phyloP scores from a whole-genome alignment of 1,140 invertebrate genomes.

The Lepidurus packardi region DNA sequence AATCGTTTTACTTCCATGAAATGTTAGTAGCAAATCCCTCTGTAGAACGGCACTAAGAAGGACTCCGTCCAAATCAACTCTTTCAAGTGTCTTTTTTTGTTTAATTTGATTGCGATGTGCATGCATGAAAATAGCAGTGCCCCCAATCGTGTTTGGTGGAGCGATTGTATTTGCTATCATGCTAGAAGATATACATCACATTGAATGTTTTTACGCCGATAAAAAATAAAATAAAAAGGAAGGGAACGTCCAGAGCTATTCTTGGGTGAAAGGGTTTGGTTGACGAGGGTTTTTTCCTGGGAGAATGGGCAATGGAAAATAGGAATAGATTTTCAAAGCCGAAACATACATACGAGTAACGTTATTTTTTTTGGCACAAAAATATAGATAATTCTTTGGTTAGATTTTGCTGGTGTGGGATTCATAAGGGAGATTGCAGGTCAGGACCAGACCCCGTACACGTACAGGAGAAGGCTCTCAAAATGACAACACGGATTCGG shows the following conservation, averaged over 20 bases:
- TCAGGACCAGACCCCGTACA: conserved; percentile 27
- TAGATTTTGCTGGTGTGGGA: background rate
- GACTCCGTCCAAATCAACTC: too few species aligned
- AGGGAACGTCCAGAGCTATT: background rate
- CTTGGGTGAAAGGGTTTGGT: background rate
- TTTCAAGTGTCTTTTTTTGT: too few species aligned
- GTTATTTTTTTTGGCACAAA: background rate
- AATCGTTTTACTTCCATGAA: too few species aligned
- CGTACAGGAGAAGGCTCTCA: conserved; percentile 31
- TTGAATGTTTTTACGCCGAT: background rate
- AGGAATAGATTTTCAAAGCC: background rate
- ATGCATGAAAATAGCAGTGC: background rate
- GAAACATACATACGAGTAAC: background rate
- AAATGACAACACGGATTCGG: conserved; percentile 27
- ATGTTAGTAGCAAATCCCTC: too few species aligned
- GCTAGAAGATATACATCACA: background rate
- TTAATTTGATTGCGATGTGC: background rate
- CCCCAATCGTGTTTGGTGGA: background rate
- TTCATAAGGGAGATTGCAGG: conserved; percentile 33
- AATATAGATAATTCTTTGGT: conserved; percentile 3
- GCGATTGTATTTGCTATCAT: conserved; percentile 7
- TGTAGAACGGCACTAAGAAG: too few species aligned
- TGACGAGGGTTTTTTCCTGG: background rate
- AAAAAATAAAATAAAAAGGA: background rate
- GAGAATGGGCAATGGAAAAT: background rate